phyloP scores from a whole-genome alignment of 1,140 invertebrate species.

The Goniozus legneri region DNA sequence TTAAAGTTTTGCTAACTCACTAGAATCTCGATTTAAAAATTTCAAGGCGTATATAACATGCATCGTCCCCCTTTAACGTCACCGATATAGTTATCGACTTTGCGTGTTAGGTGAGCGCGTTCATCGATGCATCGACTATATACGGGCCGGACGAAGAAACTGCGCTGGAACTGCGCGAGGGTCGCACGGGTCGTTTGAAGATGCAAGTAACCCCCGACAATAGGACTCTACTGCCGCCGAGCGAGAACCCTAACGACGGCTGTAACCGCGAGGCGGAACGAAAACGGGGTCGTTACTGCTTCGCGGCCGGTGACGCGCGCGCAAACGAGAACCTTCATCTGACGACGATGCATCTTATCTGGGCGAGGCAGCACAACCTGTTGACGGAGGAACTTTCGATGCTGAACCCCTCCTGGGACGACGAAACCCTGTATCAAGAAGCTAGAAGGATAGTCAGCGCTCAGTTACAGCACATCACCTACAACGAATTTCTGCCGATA shows the following conservation, averaged over 20 bases:
- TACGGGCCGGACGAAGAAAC: constrained; percentile 67
- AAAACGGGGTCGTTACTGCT: constrained; percentile 71
- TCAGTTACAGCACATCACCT: constrained; percentile 83
- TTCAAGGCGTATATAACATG: too few relatives aligned
- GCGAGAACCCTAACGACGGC: constrained; percentile 68
- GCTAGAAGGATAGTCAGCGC: constrained; percentile 74
- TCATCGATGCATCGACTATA: constrained; percentile 85
- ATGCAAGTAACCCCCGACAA: constrained; percentile 65
- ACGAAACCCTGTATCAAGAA: constrained; percentile 79
- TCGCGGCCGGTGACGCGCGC: constrained; percentile 71
- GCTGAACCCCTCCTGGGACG: constrained; percentile 80
- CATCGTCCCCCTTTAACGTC: neutral
- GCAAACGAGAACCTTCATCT: constrained; percentile 80
- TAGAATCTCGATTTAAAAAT: too few relatives aligned
- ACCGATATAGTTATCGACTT: constrained; percentile 1
- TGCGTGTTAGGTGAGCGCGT: constrained; percentile 65
- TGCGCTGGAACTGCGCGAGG: constrained; percentile 57
- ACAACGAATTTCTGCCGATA: constrained; percentile 82
- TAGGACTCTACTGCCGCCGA: constrained; percentile 66
- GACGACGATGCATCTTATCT: constrained; percentile 77
- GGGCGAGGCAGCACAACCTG: constrained; percentile 81
- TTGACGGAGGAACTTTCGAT: constrained; percentile 62
- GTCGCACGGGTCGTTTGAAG: constrained; percentile 59
- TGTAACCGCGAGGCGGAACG: constrained; percentile 69
- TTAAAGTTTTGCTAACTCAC: too few relatives aligned